Evolutionary conservation across 2,797 vertebrate genomes (phyloP), one percentile per base, ranked within the genome.

Genomic region (Sylvilagus floridanus): DNA sequence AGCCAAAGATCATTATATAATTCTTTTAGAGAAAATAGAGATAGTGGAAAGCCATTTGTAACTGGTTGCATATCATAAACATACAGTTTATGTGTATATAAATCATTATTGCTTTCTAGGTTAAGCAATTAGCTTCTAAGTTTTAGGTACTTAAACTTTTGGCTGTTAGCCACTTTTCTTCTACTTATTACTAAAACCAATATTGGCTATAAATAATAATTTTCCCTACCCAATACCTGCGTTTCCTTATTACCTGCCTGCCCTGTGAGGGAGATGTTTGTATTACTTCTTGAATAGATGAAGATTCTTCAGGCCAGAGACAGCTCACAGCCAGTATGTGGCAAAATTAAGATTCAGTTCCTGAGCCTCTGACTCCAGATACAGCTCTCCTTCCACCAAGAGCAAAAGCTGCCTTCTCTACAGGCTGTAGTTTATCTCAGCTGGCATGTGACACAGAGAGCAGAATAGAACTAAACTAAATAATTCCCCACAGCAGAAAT

Each of bases 21-120:
- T 89, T 81, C 65, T 42, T 86, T 81, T 85, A 16, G 37, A 85
- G 47, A 87, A 95, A 94, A 86, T 7, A 42, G n/a, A 88, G 28
- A 26, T 30, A 47, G 14, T 81, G 57, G 35, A 78, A 87, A 88
- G 24, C 10, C 24, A 71, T 8, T 83, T 83, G 22, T 63, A 78
- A 63, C 9, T 21, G 47, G 21, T 86, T 79, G 2, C 10, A 17
- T 62, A 35, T 85, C 13, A 71, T 57, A 82, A 91, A 47, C 69
- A 83, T 7, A 78, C 65, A 94, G 3, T 17, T 88, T 86, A 82
- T 16, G 79, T 77, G 24, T 32, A 21, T 35, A 22, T 75, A 93
- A 78, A 84, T 78, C 52, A 35, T 68, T 69, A 69, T 42, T 82
- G 9, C 35, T 88, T 95, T 14, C 50, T 32, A 37, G 57, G 1